These are phyloP conservation scores for Tiaroga cobitis DNA, from an alignment of 2,797 vertebrate species.

Conservation along the genomic window DNA sequence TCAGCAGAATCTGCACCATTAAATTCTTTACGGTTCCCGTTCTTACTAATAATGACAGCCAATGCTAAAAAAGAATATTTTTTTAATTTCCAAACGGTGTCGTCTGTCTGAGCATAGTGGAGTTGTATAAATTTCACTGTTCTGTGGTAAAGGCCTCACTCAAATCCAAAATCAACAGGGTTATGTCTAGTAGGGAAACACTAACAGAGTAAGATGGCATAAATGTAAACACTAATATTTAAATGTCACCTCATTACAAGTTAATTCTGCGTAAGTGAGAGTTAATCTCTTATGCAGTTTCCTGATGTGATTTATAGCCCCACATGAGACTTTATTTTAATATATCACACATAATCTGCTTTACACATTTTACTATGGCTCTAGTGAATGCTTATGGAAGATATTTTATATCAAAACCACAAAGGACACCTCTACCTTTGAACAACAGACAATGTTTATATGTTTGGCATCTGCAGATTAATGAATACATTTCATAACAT, in stretches of 20 bases:
- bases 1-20: background rate
- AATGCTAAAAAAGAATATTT: constrained; percentile 34
- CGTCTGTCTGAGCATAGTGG: background rate
- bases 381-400: background rate
- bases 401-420: constrained; percentile 8
- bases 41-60: constrained; percentile 11
- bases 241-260: constrained; percentile 28
- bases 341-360: constrained; percentile 3
- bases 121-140: constrained; percentile 20
- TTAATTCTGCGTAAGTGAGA: constrained; percentile 18
- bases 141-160: constrained; percentile 20
- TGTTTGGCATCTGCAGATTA: constrained; percentile 27
- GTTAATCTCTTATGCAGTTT: constrained; percentile 12
- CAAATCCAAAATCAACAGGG: constrained; percentile 46
- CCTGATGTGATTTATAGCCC: background rate
- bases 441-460: constrained; percentile 5
- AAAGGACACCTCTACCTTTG: background rate
- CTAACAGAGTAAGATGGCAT: constrained; percentile 11
- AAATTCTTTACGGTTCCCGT: background rate
- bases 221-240: constrained; percentile 29
- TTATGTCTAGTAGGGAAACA: constrained; percentile 23
- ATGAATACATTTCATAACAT: constrained; percentile 13
- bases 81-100: background rate
- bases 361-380: constrained; percentile 4
- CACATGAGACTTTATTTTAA: background rate